Base-by-base conservation (phyloP, 2,888 invertebrate genomes). In the Ennomos fuscantarius region DNA sequence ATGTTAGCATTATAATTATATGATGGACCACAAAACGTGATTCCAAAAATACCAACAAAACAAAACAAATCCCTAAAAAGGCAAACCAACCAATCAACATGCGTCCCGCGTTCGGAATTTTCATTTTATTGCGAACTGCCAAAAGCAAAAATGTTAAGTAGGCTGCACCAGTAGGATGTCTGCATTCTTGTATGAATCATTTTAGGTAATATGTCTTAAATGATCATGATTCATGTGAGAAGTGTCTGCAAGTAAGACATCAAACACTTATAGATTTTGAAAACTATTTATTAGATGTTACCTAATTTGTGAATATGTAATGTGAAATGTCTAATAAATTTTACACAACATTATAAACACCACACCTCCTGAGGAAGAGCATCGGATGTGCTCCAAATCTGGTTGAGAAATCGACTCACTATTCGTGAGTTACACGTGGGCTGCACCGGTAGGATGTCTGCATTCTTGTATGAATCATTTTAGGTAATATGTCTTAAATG, bases 161-260 rank as follows among this genome's bases (percentile, higher is more conserved):
- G 47, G 41, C 51, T 63, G 64, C 45, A 55, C 62, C 71, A 67
- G 63, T 57, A 72, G 57, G 47, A 1, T 55, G 65, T 62, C 72
- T 79, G 79, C 79, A 81, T 81, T 79, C 79, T 76, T 81, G 69
- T 52, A 63, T 81, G 82, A 82, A 52, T 82, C 81, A 81, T 34
- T 57, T 55, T 62, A 65, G 60, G 52, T 53, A 62, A 56, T 60
- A 54, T 36, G 47, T 44, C 51, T 55, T 41, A 43, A 78, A 62
- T 66, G 64, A 24, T 5, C 24, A 24, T 24, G 24, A 64, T 55
- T 81, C 81, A 81, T 60, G 48, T 70, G 65, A 60, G 69, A 74
- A 73, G 55, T 43, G 64, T 60, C 40, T 65, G 45, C 32, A 44
- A 39, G 37, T 34, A 24, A 51, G 45, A 35, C 50, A 50, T 41